Evolutionary conservation across 2,888 invertebrate species (phyloP).

Genomic region (Malthinus seriepunctatus): DNA sequence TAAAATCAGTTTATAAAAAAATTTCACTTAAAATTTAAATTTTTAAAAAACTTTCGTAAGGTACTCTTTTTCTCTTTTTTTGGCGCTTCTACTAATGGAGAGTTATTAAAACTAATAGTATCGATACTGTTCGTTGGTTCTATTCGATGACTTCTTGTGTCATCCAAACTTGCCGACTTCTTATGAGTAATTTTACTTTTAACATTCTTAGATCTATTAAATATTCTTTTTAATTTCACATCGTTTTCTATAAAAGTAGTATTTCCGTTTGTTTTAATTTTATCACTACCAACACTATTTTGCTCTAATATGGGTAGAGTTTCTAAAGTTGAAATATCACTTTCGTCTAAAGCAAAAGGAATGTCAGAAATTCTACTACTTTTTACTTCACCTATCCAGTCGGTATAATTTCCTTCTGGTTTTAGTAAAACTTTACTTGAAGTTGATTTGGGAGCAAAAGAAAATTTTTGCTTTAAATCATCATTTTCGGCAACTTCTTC

Average conservation of each 20-base stretch:
- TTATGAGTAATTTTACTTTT: slow-evolving; percentile 33
- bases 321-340: slow-evolving; percentile 49
- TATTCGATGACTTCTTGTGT: slow-evolving; percentile 33
- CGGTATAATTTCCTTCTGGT: slow-evolving; percentile 33
- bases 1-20: slow-evolving; percentile 12
- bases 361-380: slow-evolving; percentile 41
- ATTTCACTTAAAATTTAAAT: slow-evolving; percentile 21
- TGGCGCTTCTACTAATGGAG: slow-evolving; percentile 29
- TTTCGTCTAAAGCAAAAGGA: slow-evolving; percentile 51
- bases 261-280: slow-evolving; percentile 25
- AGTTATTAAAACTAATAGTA: slow-evolving; percentile 38
- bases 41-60: slow-evolving; percentile 53
- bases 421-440: slow-evolving; percentile 30
- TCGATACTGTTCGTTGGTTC: slow-evolving; percentile 35
- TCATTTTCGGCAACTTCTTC: slow-evolving; percentile 34
- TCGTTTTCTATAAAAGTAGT: slow-evolving; percentile 54
- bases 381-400: slow-evolving; percentile 39
- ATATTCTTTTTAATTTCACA: slow-evolving; percentile 47
- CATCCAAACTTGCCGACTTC: slow-evolving; percentile 48
- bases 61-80: slow-evolving; percentile 68
- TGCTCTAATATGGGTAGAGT: slow-evolving; percentile 31
- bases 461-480: slow-evolving; percentile 21
- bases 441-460: slow-evolving; percentile 27
- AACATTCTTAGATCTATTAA: slow-evolving; percentile 6
- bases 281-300: neutral